Base-by-base conservation (phyloP, 2,113 vertebrate species). In the Aplodontia rufa region DNA sequence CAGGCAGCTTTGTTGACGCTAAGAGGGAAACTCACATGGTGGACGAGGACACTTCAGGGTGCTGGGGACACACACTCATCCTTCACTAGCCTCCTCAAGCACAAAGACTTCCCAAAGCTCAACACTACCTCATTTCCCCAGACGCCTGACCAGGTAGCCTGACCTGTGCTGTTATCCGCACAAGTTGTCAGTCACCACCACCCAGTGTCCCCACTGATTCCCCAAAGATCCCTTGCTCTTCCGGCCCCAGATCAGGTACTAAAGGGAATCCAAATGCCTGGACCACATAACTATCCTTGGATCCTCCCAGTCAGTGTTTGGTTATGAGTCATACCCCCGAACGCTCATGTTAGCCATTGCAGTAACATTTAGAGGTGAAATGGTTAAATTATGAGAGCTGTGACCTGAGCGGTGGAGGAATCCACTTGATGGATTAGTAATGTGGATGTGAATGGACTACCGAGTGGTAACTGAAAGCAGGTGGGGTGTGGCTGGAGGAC, bases 31-130 rank as follows among this genome's bases (percentile, higher is more conserved):
- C 55, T 30, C n/a, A 37, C 1, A 4, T 14, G 4, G 11, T 40
- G 47, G 28, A 37, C 64, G 28, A 55, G 72, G 58, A 24, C 1
- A n/a, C 19, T 3, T 28, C 76, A 13, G 17, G 8, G 24, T 1
- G 1, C 5, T 32, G n/a, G 69, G 55, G 28, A 26, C 68, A 1
- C 1, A 0, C 0, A 3, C 2, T 20, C 62, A 12, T 19, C 24
- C 80, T 62, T 24, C 1, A 42, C 32, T 42, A 4, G 10, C 19
- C 42, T 79, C 37, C 26, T 76, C 37, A n/a, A n/a, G 35, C 69
- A 32, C 45, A 37, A 47, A 68, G 60, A 6, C 16, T 10, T 35
- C 40, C 58, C 45, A 13, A 13, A 5, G 42, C 32, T 69, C 90
- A 24, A 2, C 37, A 1, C 0, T 1, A 53, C 28, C 90, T 47